These are phyloP conservation scores for Melanotus villosus DNA, from an alignment of 2,888 invertebrate species.

Conservation along the genomic window DNA sequence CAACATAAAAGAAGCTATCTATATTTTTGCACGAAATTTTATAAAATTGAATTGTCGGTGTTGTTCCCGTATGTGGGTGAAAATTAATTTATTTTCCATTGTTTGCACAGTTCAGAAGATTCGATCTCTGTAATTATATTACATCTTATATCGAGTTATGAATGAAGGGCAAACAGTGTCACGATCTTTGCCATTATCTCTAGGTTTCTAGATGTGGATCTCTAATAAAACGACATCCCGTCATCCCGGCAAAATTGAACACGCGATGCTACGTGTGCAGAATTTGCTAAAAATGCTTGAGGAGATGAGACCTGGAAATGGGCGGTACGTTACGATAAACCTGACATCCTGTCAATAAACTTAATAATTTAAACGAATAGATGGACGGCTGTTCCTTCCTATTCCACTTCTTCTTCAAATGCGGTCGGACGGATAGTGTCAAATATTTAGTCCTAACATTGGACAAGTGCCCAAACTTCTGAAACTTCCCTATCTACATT, in stretches of 20 bases:
- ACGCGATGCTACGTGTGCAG: slow-evolving; percentile 65
- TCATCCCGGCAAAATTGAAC: slow-evolving; percentile 56
- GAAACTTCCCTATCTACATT: background rate
- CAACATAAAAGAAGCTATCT: no score
- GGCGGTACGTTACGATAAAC: slow-evolving; percentile 46
- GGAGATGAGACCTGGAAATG: slow-evolving; percentile 47
- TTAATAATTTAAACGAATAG: slow-evolving; percentile 46
- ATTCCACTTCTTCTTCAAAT: slow-evolving; percentile 30
- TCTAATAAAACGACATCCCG: slow-evolving; percentile 56
- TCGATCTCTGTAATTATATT: slow-evolving; percentile 36
- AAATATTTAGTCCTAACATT: slow-evolving; percentile 3
- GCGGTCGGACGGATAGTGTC: background rate
- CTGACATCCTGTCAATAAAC: slow-evolving; percentile 46
- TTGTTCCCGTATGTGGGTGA: slow-evolving; percentile 3
- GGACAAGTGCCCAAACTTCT: background rate
- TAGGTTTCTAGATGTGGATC: slow-evolving; percentile 55
- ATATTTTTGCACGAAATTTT: slow-evolving; percentile 9
- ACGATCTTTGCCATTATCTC: slow-evolving; percentile 53
- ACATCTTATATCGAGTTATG: slow-evolving; percentile 41
- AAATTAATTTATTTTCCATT: slow-evolving; percentile 44
- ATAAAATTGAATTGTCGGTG: slow-evolving; percentile 17
- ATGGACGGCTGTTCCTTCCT: slow-evolving; percentile 40
- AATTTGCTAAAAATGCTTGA: slow-evolving; percentile 55
- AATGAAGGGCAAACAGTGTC: slow-evolving; percentile 45
- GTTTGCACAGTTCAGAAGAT: slow-evolving; percentile 37